phyloP scores from a whole-genome alignment of 2,888 invertebrate species.

The Nesidiocoris tenuis region DNA sequence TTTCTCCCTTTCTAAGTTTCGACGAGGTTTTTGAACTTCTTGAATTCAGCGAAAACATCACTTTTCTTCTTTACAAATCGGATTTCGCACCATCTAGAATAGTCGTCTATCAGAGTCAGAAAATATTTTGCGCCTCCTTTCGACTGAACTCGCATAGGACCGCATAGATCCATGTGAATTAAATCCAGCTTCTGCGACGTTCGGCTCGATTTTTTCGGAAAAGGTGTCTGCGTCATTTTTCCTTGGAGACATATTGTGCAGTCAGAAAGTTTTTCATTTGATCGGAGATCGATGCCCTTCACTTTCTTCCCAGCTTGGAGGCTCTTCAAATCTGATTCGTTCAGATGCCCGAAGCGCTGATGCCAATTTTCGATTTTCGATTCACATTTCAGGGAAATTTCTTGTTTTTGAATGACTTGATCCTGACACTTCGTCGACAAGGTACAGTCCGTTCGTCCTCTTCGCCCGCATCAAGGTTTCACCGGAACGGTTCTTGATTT shows the following conservation, averaged over 20 bases:
- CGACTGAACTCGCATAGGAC: background rate
- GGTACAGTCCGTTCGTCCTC: too few relatives aligned
- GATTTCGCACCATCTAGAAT: constrained; percentile 1
- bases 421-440: too few relatives aligned
- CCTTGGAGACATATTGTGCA: background rate
- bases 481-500: too few relatives aligned
- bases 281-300: background rate
- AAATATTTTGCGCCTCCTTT: background rate
- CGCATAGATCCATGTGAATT: background rate
- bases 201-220: background rate
- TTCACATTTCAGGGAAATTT: too few relatives aligned
- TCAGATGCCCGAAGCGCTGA: background rate
- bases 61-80: background rate
- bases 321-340: background rate
- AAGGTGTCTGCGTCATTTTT: constrained; percentile 6
- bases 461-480: too few relatives aligned
- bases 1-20: too few relatives aligned
- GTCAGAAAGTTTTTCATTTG: background rate
- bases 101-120: background rate
- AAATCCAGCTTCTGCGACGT: background rate
- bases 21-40: too few relatives aligned
- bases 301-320: background rate
- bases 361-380: too few relatives aligned
- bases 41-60: too few relatives aligned
- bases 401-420: too few relatives aligned